Conservation (phyloP, 2,797 vertebrate species). For the Brachyrhaphis roseni region DNA sequence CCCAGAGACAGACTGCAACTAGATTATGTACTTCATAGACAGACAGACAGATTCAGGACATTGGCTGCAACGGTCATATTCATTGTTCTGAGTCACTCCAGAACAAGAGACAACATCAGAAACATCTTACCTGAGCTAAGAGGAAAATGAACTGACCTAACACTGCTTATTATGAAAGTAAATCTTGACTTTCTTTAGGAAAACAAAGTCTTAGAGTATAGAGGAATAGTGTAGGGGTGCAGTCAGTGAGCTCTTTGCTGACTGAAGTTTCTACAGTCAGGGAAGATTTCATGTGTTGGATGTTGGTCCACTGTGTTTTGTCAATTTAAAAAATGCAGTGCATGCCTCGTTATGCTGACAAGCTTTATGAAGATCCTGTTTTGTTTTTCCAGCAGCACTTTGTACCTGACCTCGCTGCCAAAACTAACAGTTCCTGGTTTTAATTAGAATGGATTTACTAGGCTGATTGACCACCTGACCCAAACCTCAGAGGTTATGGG, state of each 20-base stretch:
- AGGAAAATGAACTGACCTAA: neutral
- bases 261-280: neutral
- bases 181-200: neutral
- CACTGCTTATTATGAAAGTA: neutral
- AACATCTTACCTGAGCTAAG: neutral
- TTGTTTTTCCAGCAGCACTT: neutral
- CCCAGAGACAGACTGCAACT: neutral
- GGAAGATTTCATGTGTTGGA: neutral
- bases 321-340: neutral
- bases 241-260: neutral
- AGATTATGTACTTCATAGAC: neutral
- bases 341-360: neutral
- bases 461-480: neutral
- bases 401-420: neutral
- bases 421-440: neutral
- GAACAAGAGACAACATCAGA: neutral
- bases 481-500: neutral
- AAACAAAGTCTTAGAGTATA: neutral
- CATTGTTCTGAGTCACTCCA: neutral
- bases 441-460: neutral
- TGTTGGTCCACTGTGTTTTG: neutral
- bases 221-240: neutral
- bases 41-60: neutral
- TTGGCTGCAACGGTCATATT: neutral
- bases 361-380: neutral